Evolutionary conservation across 1,140 invertebrate genomes (phyloP), one percentile per base, ranked within the genome.

Genomic region (Trichonephila inaurata): DNA sequence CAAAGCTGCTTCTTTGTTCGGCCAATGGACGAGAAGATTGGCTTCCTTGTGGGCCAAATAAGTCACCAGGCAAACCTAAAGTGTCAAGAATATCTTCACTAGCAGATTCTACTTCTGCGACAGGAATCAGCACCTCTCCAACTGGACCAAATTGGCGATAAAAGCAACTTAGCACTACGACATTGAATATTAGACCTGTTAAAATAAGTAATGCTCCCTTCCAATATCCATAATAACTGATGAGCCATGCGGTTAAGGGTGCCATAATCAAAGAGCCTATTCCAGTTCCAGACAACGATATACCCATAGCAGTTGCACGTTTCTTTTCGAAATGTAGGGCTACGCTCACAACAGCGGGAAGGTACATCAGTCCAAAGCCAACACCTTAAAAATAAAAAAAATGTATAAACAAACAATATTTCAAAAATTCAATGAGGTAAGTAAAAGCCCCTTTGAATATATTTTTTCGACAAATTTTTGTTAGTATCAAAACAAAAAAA

Each of bases 271-370:
- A 97, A 21, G 98, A 98, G 33, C 98, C 98, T 16, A 98, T 96
- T 8, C 98, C 98, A 12, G 98, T 98, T 5, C 98, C 98, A 95
- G 98, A 99, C 0, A 99, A 98, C 0, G 98, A 98, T 58, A 99
- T 98, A 3, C 98, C 97, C 2, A 98, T 99, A 5, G 98, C 98
- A 94, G 99, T 96, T 7, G 98, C 98, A 82, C 98, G 97, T 94
- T 97, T 97, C 95, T 97, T 97, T 95, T 99, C 98, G 95, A 99
- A 99, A 96, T 99, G 99, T 94, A 97, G 98, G 5, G 98, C 98
- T 12, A 99, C 98, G 95, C 98, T 98, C 40, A 99, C 98, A 92
- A 99, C 99, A 77, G 98, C 98, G 2, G 98, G 98, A 62, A 99
- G 98, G 95, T 96, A 98, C 72, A 99, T 94, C 64, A 98, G 95